Base-by-base conservation (phyloP, 2,888 invertebrate genomes). In the Meghimatium bilineatum region DNA sequence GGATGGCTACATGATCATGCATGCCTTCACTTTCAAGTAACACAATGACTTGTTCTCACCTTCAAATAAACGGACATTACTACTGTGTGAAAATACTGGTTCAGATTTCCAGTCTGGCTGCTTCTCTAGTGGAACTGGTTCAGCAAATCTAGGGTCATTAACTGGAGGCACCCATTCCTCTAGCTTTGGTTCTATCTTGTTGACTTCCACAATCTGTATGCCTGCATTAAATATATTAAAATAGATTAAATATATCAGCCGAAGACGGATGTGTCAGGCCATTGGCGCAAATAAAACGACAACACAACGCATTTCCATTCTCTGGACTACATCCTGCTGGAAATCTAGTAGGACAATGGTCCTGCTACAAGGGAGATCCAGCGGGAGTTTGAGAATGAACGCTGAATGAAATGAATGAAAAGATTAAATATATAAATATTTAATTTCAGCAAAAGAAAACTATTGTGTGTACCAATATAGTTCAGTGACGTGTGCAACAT, bases 11-110 rank as follows among this genome's bases (percentile, higher is more conserved):
- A n/a, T n/a, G n/a, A n/a, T n/a, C n/a, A n/a, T n/a, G n/a, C n/a
- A 44, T 44, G 44, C 6, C 44, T 12, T 56, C 3, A 23, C 56
- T 17, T 56, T 23, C 56, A 56, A 56, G 14, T 14, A 56, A 56
- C 56, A 56, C 23, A 8, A 12, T 3, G 20, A 12, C 17, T 56
- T 56, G 56, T 12, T 56, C 17, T 56, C 49, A 84, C 84, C 84
- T 80, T 84, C 84, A 75, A 75, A 84, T 29, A 84, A 38, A 32
- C 80, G 80, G n/a, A 84, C 74, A 44, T 74, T 71, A 32, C 72
- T 63, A 34, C 66, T 34, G 36, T 75, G 74, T 14, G 67, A 34
- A 56, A 67, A 84, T 14, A 69, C 84, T 38, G 84, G 84, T 34
- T 75, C 76, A 17, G 60, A 14, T 38, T 84, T 84, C 84, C 84